A percentile compares a stretch with the other conserved stretches of the same genome.
These are phyloP conservation scores for Tragulus kanchil DNA, from an alignment of 2,113 vertebrate genomes.

Conservation along the genomic window DNA sequence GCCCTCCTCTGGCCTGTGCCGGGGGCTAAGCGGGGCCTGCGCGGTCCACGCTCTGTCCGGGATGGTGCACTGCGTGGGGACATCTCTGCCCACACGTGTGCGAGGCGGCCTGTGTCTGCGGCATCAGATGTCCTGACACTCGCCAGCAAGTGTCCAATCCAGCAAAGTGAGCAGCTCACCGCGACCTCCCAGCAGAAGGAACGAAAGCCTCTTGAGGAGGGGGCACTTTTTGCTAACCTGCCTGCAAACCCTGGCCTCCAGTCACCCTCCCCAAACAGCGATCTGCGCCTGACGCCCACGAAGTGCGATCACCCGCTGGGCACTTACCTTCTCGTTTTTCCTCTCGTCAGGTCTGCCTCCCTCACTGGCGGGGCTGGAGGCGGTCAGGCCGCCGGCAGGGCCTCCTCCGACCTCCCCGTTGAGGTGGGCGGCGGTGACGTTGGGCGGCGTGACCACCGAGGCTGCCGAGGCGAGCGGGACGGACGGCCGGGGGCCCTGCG, in stretches of 20 bases:
- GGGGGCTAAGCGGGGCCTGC: no score
- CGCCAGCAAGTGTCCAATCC: neutral
- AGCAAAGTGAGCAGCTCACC: neutral
- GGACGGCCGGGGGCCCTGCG: conserved; percentile 87
- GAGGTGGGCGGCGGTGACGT: conserved; percentile 92
- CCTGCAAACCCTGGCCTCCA: neutral
- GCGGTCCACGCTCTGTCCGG: no score
- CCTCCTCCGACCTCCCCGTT: conserved; percentile 87
- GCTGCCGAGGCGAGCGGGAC: conserved; percentile 93
- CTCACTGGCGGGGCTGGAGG: conserved; percentile 86
- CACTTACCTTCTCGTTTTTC: conserved; percentile 95
- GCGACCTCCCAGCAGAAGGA: neutral
- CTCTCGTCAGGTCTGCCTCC: conserved; percentile 90
- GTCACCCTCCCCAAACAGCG: neutral
- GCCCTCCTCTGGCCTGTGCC: neutral
- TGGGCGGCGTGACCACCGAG: conserved; percentile 93
- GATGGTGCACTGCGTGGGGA: no score
- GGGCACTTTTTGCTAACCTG: neutral
- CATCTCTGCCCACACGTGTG: neutral
- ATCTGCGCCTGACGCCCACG: neutral
- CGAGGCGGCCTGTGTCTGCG: neutral
- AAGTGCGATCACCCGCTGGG: neutral
- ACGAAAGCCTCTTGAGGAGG: neutral
- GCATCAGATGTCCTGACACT: neutral
- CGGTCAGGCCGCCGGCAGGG: conserved; percentile 83